Evolutionary conservation across 2,888 invertebrate genomes (phyloP), one percentile per base, ranked within the genome.

Genomic region (Loripinus fragilis): DNA sequence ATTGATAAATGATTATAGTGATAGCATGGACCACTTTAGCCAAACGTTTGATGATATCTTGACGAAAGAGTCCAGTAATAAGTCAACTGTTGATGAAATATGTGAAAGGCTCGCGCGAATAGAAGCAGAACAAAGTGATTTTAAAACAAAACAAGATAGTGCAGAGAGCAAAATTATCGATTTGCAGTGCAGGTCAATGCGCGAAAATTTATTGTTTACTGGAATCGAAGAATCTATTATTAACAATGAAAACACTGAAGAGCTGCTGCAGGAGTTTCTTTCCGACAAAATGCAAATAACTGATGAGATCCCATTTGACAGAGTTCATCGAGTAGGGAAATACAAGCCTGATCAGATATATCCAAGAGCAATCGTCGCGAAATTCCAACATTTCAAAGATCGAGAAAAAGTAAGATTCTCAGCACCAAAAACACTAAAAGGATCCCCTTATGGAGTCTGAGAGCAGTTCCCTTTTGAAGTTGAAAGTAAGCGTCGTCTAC

Each of bases 371-470:
- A 76, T 76, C 10, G 30, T 71, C 12, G 76, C 48, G 20, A 76
- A 76, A 38, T n/a, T n/a, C n/a, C n/a, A n/a, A n/a, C n/a, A n/a
- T 76, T 71, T 71, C 52, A 68, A 76, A 66, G 76, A 76, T n/a
- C 64, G 45, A n/a, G 76, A 67, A 66, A 23, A 28, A 12, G 35
- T 76, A 8, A 17, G 72, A 28, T 33, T 23, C 41, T n/a, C 45
- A 1, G 71, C 76, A 42, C 60, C 67, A 35, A 23, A 33, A 7
- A 33, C 52, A 10, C 60, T 76, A 1, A 68, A 42, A 55, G 60
- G 60, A 20, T 67, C 28, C 23, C 25, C 10, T 7, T 76, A 67
- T 67, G 42, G 67, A 5, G 68, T 76, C 8, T 67, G 66, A 25
- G 71, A 76, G 38, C 71, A 76, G 28, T 76, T 67, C 35, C 76